These are phyloP conservation scores for Lagorchestes hirsutus DNA, from an alignment of 2,797 vertebrate genomes.

Conservation along the genomic window DNA sequence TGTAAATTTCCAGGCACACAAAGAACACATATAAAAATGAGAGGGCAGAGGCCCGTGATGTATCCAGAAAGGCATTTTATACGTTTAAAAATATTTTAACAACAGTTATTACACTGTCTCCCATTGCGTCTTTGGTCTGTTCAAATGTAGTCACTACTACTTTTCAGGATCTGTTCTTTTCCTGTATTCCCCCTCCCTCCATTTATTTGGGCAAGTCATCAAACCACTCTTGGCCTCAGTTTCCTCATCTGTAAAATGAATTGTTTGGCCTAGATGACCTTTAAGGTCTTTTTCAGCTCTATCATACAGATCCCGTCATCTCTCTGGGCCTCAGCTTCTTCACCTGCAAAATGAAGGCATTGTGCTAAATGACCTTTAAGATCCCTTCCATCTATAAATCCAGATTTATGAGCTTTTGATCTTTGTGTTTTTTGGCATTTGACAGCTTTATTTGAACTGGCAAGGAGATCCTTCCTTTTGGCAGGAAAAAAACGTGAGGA, in stretches of 20 bases:
- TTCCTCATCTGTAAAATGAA: background rate
- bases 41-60: background rate
- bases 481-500: slow-evolving; percentile 43
- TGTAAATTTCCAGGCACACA: background rate
- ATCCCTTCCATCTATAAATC: background rate
- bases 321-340: background rate
- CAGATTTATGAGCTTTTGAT: slow-evolving; percentile 12
- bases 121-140: background rate
- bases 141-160: background rate
- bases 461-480: slow-evolving; percentile 14
- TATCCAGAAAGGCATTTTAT: slow-evolving; percentile 26
- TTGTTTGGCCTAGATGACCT: background rate
- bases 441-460: slow-evolving; percentile 57
- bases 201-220: background rate
- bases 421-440: slow-evolving; percentile 46
- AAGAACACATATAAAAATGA: background rate
- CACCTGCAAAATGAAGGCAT: background rate
- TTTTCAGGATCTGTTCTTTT: background rate
- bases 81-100: slow-evolving; percentile 43
- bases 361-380: background rate
- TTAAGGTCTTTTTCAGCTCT: background rate
- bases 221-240: background rate
- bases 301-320: background rate
- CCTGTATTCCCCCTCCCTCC: background rate
- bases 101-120: slow-evolving; percentile 14